phyloP scores from a whole-genome alignment of 2,888 invertebrate species.

The Pinctada fucata region DNA sequence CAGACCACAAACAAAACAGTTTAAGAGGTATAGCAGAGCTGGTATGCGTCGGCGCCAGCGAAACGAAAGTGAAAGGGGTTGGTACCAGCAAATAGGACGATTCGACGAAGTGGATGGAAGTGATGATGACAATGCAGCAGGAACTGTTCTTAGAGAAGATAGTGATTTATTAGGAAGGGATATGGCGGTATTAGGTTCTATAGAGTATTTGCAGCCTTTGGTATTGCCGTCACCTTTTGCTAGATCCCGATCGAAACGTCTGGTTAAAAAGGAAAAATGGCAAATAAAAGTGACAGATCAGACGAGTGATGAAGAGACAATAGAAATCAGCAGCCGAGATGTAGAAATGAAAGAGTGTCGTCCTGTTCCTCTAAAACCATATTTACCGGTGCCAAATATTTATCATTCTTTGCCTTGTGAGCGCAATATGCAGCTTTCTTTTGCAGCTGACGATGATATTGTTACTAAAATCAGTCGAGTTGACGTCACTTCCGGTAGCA shows the following conservation, averaged over 20 bases:
- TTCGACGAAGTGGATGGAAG: too few species aligned
- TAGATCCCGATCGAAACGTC: too few species aligned
- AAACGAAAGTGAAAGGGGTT: background rate
- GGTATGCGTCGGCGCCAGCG: background rate
- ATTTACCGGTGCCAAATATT: background rate
- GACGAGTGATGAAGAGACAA: constrained; percentile 3
- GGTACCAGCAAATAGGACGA: too few species aligned
- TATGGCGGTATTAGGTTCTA: too few species aligned
- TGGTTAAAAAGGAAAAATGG: background rate
- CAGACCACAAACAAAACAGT: background rate
- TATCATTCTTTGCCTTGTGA: background rate
- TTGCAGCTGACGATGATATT: background rate
- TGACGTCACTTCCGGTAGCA: constrained; percentile 2
- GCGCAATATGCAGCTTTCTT: background rate
- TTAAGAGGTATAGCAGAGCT: background rate
- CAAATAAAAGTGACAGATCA: background rate
- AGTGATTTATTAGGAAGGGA: too few species aligned
- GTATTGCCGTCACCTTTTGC: too few species aligned
- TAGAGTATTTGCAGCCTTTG: too few species aligned
- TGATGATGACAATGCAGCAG: too few species aligned
- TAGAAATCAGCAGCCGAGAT: background rate
- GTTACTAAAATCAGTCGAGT: background rate
- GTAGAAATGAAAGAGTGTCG: background rate
- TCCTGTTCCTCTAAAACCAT: background rate
- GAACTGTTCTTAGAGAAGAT: too few species aligned